Evolutionary conservation across 23 tunicate genomes (phyloP), one percentile per base, ranked within the genome.

Genomic region (Corella eumyota): DNA sequence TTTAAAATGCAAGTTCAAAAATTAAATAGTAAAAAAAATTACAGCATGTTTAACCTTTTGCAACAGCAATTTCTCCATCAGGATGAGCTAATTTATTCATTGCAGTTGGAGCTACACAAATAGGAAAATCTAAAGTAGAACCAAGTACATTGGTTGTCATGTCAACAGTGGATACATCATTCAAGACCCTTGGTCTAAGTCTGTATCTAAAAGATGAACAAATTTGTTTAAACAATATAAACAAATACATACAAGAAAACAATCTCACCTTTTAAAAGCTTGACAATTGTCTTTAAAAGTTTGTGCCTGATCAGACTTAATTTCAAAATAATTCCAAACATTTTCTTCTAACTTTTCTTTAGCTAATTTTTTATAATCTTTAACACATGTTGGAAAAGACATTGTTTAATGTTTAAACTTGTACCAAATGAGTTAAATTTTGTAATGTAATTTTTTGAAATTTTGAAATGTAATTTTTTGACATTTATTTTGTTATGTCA

Each of bases 71-170:
- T 66, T 81, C 91, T 1, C 91, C 91, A 25, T 0, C 5, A 5
- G 35, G 24, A 26, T 79, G 71, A 33, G 91, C 91, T 74, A 81
- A 52, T 59, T 53, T 73, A 45, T 81, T 74, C 80, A 81, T 74
- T 5, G 91, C 80, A 56, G 91, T 81, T 9, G 91, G 65, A 20
- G 91, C 91, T 6, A 81, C 56, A 59, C 74, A 73, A 28, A 81
- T 33, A n/a, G 91, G 91, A 73, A 81, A 73, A 37, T 44, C 31
- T 20, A 81, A 30, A 34, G 45, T 60, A 26, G 37, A 19, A 21
- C 80, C 80, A 30, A 81, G 74, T 25, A 81, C 61, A 26, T 57
- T n/a, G 6, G 74, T 66, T 35, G 75, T 67, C 32, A 60, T 26
- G 56, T 81, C 80, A 24, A 73, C 53, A 25, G 0, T 24, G 1